Conservation (phyloP, 2,888 invertebrate genomes). For the Agrypnus murinus region DNA sequence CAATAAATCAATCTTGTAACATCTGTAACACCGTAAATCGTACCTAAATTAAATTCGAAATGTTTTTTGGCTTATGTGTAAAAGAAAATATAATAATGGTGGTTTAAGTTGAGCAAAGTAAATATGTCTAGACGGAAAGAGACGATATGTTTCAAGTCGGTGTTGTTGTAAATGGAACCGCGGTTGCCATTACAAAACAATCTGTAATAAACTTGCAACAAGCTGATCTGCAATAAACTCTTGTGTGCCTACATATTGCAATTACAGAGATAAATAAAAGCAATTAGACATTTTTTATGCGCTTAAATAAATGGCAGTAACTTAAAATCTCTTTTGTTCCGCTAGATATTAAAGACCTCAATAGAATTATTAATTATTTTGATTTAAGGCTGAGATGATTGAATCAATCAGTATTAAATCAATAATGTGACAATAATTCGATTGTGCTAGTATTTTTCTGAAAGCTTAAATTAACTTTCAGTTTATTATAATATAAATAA, state of each 20-base stretch:
- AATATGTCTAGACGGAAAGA: too few relatives aligned
- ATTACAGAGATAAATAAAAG: conserved; percentile 49
- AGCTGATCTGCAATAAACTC: conserved; percentile 27
- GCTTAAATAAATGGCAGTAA: conserved; percentile 28
- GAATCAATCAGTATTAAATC: conserved; percentile 43
- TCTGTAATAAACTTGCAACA: conserved; percentile 34
- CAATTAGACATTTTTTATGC: conserved; percentile 38
- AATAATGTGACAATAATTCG: conserved; percentile 43
- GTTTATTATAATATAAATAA: conserved; percentile 46
- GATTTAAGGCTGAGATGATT: conserved; percentile 38
- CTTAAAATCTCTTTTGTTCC: conserved; percentile 39
- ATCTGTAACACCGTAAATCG: too few relatives aligned
- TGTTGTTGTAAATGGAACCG: conserved; percentile 20
- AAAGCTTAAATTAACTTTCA: conserved; percentile 39
- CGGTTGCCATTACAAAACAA: conserved; percentile 32
- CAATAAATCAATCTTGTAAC: too few relatives aligned
- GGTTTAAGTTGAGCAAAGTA: too few relatives aligned
- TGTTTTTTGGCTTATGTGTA: too few relatives aligned
- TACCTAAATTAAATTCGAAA: too few relatives aligned
- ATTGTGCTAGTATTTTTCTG: conserved; percentile 42
- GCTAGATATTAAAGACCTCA: conserved; percentile 32
- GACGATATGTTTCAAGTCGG: conserved; percentile 3
- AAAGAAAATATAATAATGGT: too few relatives aligned
- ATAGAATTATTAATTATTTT: conserved; percentile 40
- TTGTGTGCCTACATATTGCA: conserved; percentile 34